Conservation (phyloP, 64 coral and sea anemone genomes). For the Trachythela sp. region DNA sequence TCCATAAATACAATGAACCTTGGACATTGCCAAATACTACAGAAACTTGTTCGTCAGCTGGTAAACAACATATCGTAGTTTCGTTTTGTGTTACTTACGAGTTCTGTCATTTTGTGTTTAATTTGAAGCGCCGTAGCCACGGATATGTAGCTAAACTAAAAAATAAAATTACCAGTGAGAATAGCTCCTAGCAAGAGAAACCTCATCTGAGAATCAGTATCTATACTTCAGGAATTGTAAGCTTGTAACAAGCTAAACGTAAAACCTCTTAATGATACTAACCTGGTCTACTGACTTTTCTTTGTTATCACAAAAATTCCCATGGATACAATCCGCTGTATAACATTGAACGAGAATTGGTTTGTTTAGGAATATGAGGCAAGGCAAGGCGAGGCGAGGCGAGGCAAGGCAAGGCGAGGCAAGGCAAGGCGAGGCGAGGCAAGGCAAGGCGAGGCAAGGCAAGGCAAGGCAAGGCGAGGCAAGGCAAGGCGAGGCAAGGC, state of each 20-base stretch:
- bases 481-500: no score
- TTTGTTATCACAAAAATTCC: not conserved
- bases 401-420: not conserved
- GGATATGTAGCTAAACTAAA: not conserved
- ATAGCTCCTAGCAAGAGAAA: no score
- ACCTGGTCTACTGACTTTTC: constrained; percentile 2
- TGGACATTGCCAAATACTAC: no score
- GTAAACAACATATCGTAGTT: no score
- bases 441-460: not conserved
- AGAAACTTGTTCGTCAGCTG: no score
- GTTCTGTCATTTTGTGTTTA: not conserved
- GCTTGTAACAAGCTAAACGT: no score
- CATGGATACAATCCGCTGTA: not conserved
- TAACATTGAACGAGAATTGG: not conserved
- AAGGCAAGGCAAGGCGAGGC: no score
- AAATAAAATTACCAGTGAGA: not conserved
- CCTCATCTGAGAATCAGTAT: no score
- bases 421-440: no score
- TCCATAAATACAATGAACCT: not conserved
- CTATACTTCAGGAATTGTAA: no score
- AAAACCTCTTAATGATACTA: not conserved
- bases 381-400: not conserved
- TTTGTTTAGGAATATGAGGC: not conserved
- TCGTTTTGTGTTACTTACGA: not conserved
- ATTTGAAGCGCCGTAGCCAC: not conserved